Conservation (phyloP, 2,888 invertebrate species). For the Drosophila ochracea region DNA sequence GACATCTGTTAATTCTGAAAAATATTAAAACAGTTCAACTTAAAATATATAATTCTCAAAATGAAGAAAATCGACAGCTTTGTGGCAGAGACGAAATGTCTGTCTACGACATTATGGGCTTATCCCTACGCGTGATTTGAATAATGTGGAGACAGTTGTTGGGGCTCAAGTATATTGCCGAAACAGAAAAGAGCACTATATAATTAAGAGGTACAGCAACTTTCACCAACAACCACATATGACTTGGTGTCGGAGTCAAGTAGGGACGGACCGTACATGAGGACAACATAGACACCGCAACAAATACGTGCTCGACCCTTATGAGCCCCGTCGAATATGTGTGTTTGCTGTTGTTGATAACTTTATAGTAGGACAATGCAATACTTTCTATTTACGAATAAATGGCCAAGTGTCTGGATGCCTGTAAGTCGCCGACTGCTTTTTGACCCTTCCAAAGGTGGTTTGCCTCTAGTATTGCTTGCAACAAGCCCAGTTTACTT, state of each 20-base stretch:
- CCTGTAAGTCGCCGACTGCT: slow-evolving; percentile 4
- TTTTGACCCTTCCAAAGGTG: slow-evolving; percentile 10
- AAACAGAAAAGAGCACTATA: slow-evolving; percentile 45
- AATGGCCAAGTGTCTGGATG: slow-evolving; percentile 45
- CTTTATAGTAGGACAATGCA: slow-evolving; percentile 72
- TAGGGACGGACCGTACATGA: background rate
- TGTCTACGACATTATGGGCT: slow-evolving; percentile 27
- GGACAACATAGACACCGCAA: slow-evolving; percentile 30
- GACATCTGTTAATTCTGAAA: background rate
- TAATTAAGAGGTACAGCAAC: slow-evolving; percentile 55
- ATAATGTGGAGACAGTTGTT: slow-evolving; percentile 50
- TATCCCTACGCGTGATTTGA: slow-evolving; percentile 64
- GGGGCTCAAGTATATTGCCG: slow-evolving; percentile 27
- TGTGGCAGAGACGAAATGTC: background rate
- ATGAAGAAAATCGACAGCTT: background rate
- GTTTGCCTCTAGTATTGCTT: slow-evolving; percentile 26
- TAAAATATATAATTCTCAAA: background rate
- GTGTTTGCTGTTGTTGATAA: slow-evolving; percentile 71
- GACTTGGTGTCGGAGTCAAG: slow-evolving; percentile 3
- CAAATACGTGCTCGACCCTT: slow-evolving; percentile 43
- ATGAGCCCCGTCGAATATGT: slow-evolving; percentile 41
- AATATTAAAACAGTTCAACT: background rate
- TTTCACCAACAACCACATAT: slow-evolving; percentile 56
- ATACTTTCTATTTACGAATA: slow-evolving; percentile 60
- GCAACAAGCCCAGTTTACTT: slow-evolving; percentile 57